Evolutionary conservation across 2,888 invertebrate genomes (phyloP), one percentile per base, ranked within the genome.

Genomic region (Xylophagus ater): DNA sequence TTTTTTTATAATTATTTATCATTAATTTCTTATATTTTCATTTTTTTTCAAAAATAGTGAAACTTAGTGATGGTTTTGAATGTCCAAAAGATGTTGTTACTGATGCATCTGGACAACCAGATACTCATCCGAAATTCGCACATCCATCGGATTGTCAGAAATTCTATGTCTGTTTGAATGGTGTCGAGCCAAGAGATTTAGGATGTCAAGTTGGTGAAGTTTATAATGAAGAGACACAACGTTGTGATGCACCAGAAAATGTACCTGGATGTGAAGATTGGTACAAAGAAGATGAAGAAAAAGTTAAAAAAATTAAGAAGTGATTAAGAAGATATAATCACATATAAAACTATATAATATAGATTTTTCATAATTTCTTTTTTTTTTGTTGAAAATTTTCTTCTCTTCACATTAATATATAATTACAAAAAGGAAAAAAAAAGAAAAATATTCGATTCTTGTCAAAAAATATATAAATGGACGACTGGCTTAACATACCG

Each of bases 211-310:
- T 78, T 38, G 88, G 90, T 42, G 84, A 85, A 58, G 92, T 89
- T n/a, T 92, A 89, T 72, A 90, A 92, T 58, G 86, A 88, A 49
- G 80, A 79, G 47, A 67, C 74, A 1, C 81, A 85, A 64, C 77
- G 74, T 59, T 92, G 92, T 62, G 90, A 90, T 60, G 78, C 84
- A 2, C 89, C 89, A 21, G 87, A 89, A 66, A 89, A 89, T 62
- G 90, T 90, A 38, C 73, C 80, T 51, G 88, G 87, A 72, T 90
- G 90, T 56, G 86, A 87, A 75, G 84, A 88, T 59, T 88, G 87
- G 87, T 88, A 85, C 74, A 86, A 86, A 66, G 85, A 86, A 47
- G 52, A 68, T n/a, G 84, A 84, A 40, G 78, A 78, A 31, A 68
- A 72, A 43, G 68, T 64, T 43, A 49, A n/a, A n/a, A 14, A 8